phyloP scores from a whole-genome alignment of 2,113 vertebrate genomes.

The Pica pica region DNA sequence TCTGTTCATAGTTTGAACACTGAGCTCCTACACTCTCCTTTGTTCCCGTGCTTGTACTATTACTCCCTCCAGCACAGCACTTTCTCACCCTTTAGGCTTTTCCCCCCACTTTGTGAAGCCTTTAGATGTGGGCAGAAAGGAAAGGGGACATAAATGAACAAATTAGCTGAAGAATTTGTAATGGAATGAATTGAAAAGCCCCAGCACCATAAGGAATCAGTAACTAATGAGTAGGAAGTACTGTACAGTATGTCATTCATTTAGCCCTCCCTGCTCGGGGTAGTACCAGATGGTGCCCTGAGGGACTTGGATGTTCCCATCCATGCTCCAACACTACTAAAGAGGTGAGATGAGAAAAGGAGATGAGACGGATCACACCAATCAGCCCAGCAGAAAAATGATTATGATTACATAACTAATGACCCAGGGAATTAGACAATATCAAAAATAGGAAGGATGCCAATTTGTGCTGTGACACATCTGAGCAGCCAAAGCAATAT shows the following conservation, averaged over 20 bases:
- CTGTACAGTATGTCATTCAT: conserved; percentile 55
- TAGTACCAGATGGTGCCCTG: conserved; percentile 70
- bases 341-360: conserved; percentile 53
- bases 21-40: not conserved
- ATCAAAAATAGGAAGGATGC: conserved; percentile 52
- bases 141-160: not conserved
- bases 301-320: conserved; percentile 62
- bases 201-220: not conserved
- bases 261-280: conserved; percentile 41
- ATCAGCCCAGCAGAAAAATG: conserved; percentile 69
- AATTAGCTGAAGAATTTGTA: not conserved
- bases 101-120: not conserved
- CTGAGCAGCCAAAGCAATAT: conserved; percentile 3
- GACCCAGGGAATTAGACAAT: conserved; percentile 71
- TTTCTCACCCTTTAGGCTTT: not conserved
- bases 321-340: conserved; percentile 40
- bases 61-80: not conserved
- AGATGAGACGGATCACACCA: conserved; percentile 51
- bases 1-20: not conserved
- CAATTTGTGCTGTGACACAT: conserved; percentile 28
- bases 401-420: conserved; percentile 73
- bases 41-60: not conserved
- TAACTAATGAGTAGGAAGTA: conserved; percentile 52
- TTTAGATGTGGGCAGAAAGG: not conserved
- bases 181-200: not conserved